Evolutionary conservation across 2,888 invertebrate genomes (phyloP).

Genomic region (Mellilla xanthometata): DNA sequence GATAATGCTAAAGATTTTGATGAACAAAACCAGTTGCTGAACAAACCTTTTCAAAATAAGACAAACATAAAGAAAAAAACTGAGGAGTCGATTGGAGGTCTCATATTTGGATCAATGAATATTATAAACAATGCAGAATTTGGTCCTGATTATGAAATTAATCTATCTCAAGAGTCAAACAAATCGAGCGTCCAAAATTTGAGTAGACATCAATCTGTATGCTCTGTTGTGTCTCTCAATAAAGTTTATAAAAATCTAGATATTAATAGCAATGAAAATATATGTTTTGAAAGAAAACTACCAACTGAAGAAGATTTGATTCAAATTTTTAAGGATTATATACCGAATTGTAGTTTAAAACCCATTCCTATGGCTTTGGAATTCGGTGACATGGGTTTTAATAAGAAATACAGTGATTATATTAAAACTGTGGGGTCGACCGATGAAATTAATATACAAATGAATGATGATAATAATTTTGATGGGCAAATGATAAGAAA

Average conservation of each 20-base stretch:
- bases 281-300: conserved; percentile 37
- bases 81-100: conserved; percentile 35
- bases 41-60: no score
- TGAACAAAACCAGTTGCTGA: no score
- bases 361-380: conserved; percentile 48
- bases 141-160: background rate
- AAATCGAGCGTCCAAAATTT: conserved; percentile 30
- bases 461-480: no score
- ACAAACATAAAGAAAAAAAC: conserved; percentile 4
- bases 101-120: conserved; percentile 56
- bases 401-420: conserved; percentile 53
- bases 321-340: conserved; percentile 43
- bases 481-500: no score
- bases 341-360: conserved; percentile 21
- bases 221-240: conserved; percentile 51
- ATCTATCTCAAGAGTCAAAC: conserved; percentile 28
- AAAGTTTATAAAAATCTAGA: conserved; percentile 66
- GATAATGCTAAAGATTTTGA: no score
- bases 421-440: conserved; percentile 37
- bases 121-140: conserved; percentile 48
- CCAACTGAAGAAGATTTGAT: conserved; percentile 45
- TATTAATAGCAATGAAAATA: conserved; percentile 49
- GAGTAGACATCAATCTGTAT: conserved; percentile 42
- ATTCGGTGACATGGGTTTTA: conserved; percentile 63
- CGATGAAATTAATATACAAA: conserved; percentile 25